Conservation (phyloP, 2,888 invertebrate genomes). For the Hyposoter dolosus region DNA sequence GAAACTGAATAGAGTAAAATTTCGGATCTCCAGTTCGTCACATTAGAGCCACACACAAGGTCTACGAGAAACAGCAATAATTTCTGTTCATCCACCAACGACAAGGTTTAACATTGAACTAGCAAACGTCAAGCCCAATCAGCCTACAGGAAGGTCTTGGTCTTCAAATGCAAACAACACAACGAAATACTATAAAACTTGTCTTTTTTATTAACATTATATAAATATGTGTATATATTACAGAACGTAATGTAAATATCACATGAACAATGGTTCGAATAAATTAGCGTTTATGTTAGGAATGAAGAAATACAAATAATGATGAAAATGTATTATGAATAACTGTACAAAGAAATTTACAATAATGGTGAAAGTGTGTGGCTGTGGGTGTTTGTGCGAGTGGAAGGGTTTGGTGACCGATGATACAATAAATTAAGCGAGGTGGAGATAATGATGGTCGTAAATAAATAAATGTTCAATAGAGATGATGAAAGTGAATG, state of each 20-base stretch:
- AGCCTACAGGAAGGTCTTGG: not conserved
- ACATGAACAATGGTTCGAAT: slow-evolving; percentile 59
- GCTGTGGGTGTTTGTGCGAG: not conserved
- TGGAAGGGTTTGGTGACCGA: not conserved
- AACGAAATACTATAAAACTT: not conserved
- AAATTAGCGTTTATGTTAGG: slow-evolving; percentile 25
- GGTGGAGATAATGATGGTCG: slow-evolving; percentile 3
- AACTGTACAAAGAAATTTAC: slow-evolving; percentile 2
- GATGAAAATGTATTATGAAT: not conserved
- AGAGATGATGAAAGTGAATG: not conserved
- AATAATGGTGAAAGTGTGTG: not conserved
- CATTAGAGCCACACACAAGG: not conserved
- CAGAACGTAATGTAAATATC: slow-evolving; percentile 50
- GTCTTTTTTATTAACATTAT: slow-evolving; percentile 6
- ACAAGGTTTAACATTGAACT: not conserved
- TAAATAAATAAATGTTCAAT: slow-evolving; percentile 40
- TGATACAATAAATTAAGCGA: slow-evolving; percentile 60
- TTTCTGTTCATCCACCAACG: not conserved
- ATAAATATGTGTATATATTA: slow-evolving; percentile 10
- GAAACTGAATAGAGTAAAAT: not conserved
- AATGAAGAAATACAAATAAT: not conserved
- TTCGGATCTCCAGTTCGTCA: not conserved
- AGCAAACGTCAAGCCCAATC: not conserved
- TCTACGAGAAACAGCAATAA: not conserved
- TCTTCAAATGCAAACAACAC: not conserved